Conservation (phyloP, 35 echinoderm and acorn worm species). For the Lytechinus pictus region DNA sequence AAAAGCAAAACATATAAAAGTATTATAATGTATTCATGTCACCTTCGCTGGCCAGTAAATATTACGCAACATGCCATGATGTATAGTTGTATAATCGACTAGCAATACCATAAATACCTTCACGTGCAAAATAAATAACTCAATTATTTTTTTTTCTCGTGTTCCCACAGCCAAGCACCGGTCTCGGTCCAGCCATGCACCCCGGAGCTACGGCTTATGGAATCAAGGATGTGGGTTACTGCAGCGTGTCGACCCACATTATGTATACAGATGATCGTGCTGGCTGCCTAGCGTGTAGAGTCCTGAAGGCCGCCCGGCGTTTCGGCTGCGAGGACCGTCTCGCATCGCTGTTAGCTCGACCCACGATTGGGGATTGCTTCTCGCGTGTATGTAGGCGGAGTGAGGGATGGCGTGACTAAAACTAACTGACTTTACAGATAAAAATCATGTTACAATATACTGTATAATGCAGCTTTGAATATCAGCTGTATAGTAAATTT, state of each 20-base stretch:
- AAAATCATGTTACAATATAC: background rate
- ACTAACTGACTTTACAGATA: background rate
- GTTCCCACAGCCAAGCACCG: background rate
- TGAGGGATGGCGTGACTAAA: background rate
- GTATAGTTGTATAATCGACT: no score
- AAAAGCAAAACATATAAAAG: no score
- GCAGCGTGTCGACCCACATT: background rate
- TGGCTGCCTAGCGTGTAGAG: background rate
- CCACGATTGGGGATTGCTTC: background rate
- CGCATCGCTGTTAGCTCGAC: background rate
- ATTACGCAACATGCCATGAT: no score
- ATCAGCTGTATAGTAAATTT: background rate
- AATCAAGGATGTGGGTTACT: background rate
- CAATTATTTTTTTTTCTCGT: background rate
- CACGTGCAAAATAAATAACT: background rate
- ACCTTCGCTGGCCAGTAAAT: no score
- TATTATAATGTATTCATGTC: no score
- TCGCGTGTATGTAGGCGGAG: background rate
- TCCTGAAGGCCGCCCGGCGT: background rate
- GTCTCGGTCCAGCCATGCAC: background rate
- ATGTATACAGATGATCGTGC: background rate
- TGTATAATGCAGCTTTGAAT: background rate
- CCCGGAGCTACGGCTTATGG: background rate
- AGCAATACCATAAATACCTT: background rate
- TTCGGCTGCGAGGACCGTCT: slow-evolving; percentile 24